Evolutionary conservation across 2,888 invertebrate genomes (phyloP), one percentile per base, ranked within the genome.

Genomic region (Smittia aterrima): DNA sequence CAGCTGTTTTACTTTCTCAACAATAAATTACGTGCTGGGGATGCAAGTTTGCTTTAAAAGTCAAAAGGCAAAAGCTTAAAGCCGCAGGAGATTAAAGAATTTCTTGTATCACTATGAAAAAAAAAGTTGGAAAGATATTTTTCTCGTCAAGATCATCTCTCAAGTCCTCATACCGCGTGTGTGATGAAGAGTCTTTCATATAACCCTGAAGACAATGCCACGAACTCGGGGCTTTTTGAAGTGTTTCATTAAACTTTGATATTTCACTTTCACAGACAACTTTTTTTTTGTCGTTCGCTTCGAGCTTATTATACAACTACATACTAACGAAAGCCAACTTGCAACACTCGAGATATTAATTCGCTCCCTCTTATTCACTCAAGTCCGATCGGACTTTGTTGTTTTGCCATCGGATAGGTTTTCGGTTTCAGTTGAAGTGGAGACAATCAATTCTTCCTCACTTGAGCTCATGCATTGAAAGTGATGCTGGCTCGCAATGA

Each of bases 181-280:
- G 9, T n/a, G 47, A 16, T 47, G 13, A 2, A 47, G 47, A 47
- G 47, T 6, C 16, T n/a, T 9, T 2, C 22, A 18, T 18, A n/a
- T 58, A 58, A 64, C 64, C 64, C 64, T 64, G 64, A 64, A 24
- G 27, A 25, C 64, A 64, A 64, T 64, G 64, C 64, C 64, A 64
- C 25, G 27, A 24, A 64, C 64, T 64, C 64, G 11, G 1, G 58
- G 24, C 25, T 22, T 4, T 11, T 64, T 22, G 4, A 22, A 20
- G 22, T 18, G 58, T 58, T 64, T 58, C 22, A 7, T 58, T 64
- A 24, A 27, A 64, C 64, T 64, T 27, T 64, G 64, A 64, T 64
- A 64, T 64, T 64, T 64, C 64, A 27, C 64, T 64, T 64, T 64
- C 64, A 64, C 64, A 64, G 64, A 58, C 53, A 58, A n/a, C 53